phyloP scores from a whole-genome alignment of 64 coral and sea anemone genomes.

The Exaiptasia diaphana region DNA sequence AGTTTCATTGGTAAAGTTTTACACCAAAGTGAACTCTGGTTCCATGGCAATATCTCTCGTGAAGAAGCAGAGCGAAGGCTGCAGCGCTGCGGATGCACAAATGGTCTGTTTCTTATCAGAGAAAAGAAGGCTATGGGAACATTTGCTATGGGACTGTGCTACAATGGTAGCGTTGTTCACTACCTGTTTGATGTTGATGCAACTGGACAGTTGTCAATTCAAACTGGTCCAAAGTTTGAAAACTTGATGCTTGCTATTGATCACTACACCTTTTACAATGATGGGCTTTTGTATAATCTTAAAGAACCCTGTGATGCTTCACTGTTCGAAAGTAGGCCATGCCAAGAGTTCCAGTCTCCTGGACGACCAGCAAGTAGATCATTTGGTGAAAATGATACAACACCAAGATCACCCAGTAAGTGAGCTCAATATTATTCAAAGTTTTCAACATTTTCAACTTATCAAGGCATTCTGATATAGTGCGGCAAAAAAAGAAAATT shows the following conservation, averaged over 20 bases:
- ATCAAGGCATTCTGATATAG: no score
- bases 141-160: constrained; percentile 74
- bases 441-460: no score
- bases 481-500: no score
- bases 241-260: constrained; percentile 92
- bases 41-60: constrained; percentile 73
- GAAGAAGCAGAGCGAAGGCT: constrained; percentile 84
- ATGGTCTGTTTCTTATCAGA: constrained; percentile 83
- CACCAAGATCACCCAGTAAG: no score
- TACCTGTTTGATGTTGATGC: constrained; percentile 91
- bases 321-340: constrained; percentile 60
- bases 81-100: constrained; percentile 43
- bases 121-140: constrained; percentile 67
- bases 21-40: constrained; percentile 83
- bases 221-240: constrained; percentile 96
- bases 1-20: constrained; percentile 84
- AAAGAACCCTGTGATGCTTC: constrained; percentile 68
- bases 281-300: constrained; percentile 80
- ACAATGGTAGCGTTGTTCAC: constrained; percentile 67
- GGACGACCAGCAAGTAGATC: constrained; percentile 65
- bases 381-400: constrained; percentile 5
- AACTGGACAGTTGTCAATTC: constrained; percentile 78
- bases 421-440: no score
- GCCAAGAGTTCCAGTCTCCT: constrained; percentile 37
- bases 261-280: constrained; percentile 67